These are phyloP conservation scores for Sthenelais limicola DNA, from an alignment of 2,888 invertebrate species.

Conservation along the genomic window DNA sequence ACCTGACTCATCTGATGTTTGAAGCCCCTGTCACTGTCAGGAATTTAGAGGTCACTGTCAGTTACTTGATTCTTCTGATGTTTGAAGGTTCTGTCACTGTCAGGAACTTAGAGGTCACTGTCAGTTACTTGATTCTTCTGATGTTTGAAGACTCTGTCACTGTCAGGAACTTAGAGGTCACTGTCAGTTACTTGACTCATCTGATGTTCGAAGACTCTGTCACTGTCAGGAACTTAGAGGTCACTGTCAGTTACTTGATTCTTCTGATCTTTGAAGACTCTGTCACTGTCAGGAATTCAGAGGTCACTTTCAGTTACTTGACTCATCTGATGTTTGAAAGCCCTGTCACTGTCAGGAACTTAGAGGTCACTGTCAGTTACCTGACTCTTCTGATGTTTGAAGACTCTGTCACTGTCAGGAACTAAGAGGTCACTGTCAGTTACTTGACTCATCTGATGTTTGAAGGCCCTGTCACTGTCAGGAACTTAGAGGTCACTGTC, in stretches of 20 bases:
- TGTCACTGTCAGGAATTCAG: no score
- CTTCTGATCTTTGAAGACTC: neutral
- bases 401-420: no score
- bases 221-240: neutral
- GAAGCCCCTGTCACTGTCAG: slow-evolving; percentile 9
- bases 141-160: neutral
- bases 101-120: neutral
- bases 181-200: slow-evolving; percentile 15
- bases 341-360: neutral
- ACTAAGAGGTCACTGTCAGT: slow-evolving; percentile 32
- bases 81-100: neutral
- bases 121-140: neutral
- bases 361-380: no score
- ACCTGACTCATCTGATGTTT: no score
- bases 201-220: no score
- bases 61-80: neutral
- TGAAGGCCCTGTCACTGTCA: slow-evolving; percentile 25
- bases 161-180: slow-evolving; percentile 6
- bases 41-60: neutral
- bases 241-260: slow-evolving; percentile 13
- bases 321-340: neutral
- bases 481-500: slow-evolving; percentile 22
- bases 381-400: no score
- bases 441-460: neutral
- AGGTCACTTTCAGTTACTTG: neutral